Evolutionary conservation across 1,140 invertebrate species (phyloP).

Genomic region (Leptinotarsa defecta): DNA sequence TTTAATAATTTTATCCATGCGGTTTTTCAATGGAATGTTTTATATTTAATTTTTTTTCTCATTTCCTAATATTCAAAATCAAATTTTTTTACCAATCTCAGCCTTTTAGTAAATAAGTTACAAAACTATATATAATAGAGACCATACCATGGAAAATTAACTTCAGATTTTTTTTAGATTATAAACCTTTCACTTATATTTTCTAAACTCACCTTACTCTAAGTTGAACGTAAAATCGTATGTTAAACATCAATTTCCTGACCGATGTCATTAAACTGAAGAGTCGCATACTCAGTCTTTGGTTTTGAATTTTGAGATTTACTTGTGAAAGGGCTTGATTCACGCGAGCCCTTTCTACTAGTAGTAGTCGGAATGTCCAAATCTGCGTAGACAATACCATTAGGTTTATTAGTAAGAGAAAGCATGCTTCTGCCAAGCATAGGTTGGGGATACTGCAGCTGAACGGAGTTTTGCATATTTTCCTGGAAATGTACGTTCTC

Average conservation of each 20-base stretch:
- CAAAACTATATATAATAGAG: no score
- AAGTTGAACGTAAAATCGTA: conserved; percentile 34
- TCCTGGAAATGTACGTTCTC: conserved; percentile 52
- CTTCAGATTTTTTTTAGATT: neutral
- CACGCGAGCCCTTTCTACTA: conserved; percentile 39
- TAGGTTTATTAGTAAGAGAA: conserved; percentile 38
- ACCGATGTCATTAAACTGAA: conserved; percentile 77
- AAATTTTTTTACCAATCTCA: no score
- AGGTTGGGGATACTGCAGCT: conserved; percentile 55
- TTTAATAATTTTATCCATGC: no score
- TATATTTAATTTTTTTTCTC: no score
- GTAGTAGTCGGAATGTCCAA: conserved; percentile 49
- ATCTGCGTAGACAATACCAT: conserved; percentile 55
- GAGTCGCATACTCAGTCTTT: conserved; percentile 73
- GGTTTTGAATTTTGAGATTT: conserved; percentile 49
- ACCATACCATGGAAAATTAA: no score
- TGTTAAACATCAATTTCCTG: conserved; percentile 77
- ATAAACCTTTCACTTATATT: no score
- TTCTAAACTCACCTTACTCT: conserved; percentile 37
- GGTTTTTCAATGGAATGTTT: no score
- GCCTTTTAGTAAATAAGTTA: no score
- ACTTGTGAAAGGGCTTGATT: conserved; percentile 33
- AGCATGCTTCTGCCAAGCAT: conserved; percentile 35
- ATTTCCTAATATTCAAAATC: no score
- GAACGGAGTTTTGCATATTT: conserved; percentile 52